Conservation (phyloP, 2,113 vertebrate genomes). For the Anser brachyrhynchus region DNA sequence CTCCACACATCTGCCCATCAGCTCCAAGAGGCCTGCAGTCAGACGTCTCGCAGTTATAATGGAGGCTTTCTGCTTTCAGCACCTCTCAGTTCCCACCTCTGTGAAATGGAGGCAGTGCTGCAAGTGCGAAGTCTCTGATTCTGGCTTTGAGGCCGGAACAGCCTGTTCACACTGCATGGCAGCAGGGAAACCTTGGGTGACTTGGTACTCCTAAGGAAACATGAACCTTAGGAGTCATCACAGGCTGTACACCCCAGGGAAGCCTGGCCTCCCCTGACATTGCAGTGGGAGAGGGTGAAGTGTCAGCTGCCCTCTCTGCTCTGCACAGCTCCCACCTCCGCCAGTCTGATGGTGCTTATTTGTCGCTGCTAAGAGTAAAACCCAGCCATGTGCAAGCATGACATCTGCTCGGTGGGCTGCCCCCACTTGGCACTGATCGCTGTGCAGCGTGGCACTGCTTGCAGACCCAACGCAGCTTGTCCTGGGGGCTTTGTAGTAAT, state of each 20-base stretch:
- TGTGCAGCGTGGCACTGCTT: background rate
- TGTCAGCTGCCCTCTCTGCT: background rate
- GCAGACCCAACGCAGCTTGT: background rate
- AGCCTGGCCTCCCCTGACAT: background rate
- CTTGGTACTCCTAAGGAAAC: background rate
- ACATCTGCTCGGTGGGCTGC: background rate
- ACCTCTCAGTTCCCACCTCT: background rate
- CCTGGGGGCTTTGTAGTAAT: rapidly evolving
- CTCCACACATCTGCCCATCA: slow-evolving; percentile 1
- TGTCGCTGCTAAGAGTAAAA: slow-evolving; percentile 34
- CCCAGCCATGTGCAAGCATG: slow-evolving; percentile 24
- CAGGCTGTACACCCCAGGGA: background rate
- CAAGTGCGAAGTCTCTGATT: background rate
- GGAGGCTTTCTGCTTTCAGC: background rate
- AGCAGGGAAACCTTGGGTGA: background rate
- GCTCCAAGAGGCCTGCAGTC: background rate
- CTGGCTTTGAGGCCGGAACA: background rate
- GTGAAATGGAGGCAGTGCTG: background rate
- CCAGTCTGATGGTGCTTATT: slow-evolving; percentile 37
- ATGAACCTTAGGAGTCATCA: background rate
- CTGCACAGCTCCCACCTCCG: slow-evolving; percentile 15
- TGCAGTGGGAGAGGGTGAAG: background rate
- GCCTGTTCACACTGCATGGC: background rate
- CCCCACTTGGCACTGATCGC: background rate
- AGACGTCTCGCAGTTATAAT: background rate